Conservation (phyloP, 2,888 invertebrate species). For the Trypoxylon attenuatum region DNA sequence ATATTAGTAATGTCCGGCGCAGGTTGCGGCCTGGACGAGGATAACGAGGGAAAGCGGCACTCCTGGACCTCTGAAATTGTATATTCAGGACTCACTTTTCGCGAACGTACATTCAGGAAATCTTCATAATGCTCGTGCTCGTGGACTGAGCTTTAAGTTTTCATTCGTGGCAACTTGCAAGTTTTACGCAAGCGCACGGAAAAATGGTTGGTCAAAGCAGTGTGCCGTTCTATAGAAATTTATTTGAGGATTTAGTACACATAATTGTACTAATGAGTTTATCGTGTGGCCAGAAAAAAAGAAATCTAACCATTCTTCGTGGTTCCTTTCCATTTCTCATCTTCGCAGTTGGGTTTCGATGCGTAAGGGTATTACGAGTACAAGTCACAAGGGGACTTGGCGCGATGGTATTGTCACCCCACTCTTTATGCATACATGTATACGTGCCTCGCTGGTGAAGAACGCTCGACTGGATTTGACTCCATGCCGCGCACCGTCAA, state of each 20-base stretch:
- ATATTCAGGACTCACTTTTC: too few species aligned
- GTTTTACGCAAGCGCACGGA: too few species aligned
- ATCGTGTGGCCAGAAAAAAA: slow-evolving; percentile 22
- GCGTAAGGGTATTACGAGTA: slow-evolving; percentile 47
- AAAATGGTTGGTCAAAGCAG: too few species aligned
- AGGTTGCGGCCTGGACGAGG: slow-evolving; percentile 33
- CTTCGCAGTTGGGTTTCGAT: slow-evolving; percentile 29
- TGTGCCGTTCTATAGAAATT: too few species aligned
- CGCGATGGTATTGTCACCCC: slow-evolving; percentile 35
- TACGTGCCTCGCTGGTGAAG: slow-evolving; percentile 27
- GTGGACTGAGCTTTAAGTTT: too few species aligned
- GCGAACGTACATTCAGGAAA: too few species aligned
- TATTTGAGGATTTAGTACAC: slow-evolving; percentile 27
- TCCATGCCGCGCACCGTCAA: slow-evolving; percentile 7
- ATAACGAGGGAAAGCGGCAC: slow-evolving; percentile 46
- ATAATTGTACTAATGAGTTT: slow-evolving; percentile 40
- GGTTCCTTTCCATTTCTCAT: slow-evolving; percentile 41
- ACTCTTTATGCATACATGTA: too few species aligned
- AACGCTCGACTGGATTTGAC: slow-evolving; percentile 27
- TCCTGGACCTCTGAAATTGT: too few species aligned
- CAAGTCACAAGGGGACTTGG: slow-evolving; percentile 44
- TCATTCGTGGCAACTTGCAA: slow-evolving; percentile 10
- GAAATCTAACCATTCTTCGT: slow-evolving; percentile 39
- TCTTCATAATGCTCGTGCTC: too few species aligned
- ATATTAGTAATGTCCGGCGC: slow-evolving; percentile 55